Conservation (phyloP, 2,888 invertebrate genomes). For the Disparrhopalites patrizii region DNA sequence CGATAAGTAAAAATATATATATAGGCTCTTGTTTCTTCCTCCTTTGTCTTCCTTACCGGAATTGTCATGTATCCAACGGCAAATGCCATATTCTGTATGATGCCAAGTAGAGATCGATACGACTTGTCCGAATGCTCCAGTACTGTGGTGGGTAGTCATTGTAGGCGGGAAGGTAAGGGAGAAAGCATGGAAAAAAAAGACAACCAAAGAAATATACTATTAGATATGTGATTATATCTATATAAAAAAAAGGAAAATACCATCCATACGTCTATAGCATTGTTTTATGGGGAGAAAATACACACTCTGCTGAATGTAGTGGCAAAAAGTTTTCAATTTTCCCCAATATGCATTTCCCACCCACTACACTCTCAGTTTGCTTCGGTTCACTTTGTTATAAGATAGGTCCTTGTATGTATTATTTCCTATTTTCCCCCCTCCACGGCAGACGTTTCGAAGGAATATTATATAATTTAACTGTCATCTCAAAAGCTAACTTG, state of each 20-base stretch:
- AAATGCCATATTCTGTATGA: slow-evolving; percentile 42
- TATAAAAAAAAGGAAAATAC: not conserved
- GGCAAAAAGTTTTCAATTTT: not conserved
- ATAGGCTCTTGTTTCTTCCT: no score
- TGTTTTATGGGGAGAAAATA: not conserved
- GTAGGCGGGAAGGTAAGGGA: not conserved
- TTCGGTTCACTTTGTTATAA: not conserved
- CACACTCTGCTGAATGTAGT: not conserved
- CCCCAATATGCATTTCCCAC: not conserved
- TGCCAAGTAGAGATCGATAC: slow-evolving; percentile 39
- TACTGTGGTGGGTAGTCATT: slow-evolving; percentile 27
- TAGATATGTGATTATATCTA: not conserved
- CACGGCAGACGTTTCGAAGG: not conserved
- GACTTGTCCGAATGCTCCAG: slow-evolving; percentile 42
- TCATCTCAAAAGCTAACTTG: slow-evolving; percentile 4
- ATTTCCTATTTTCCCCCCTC: no score
- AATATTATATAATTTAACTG: not conserved
- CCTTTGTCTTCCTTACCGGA: no score
- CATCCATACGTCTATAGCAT: not conserved
- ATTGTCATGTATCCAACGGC: slow-evolving; percentile 46
- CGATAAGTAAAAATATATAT: no score
- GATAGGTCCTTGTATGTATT: no score
- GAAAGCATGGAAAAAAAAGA: not conserved
- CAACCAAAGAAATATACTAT: not conserved
- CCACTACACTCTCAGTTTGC: not conserved